Evolutionary conservation across 2,888 invertebrate species (phyloP).

Genomic region (Sipha maydis): DNA sequence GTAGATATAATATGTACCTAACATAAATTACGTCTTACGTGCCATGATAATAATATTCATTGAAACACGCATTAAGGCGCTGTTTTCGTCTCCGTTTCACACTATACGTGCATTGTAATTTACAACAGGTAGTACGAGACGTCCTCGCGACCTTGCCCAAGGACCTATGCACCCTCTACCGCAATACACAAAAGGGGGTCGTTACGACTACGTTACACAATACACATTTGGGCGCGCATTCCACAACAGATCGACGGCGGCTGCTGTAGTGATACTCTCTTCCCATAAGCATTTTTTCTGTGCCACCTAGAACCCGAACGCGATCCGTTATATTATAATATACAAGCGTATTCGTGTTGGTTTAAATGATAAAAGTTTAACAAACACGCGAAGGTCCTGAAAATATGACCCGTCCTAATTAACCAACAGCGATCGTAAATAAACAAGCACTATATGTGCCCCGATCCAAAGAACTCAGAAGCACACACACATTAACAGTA

Average conservation of each 20-base stretch:
- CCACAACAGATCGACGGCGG: conserved; percentile 12
- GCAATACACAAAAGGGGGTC: conserved; percentile 35
- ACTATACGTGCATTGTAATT: background rate
- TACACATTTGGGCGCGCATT: conserved; percentile 37
- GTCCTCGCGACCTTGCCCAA: conserved; percentile 46
- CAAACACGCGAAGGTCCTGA: background rate
- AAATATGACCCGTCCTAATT: background rate
- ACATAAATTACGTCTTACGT: no score
- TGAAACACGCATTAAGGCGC: background rate
- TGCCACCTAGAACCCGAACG: background rate
- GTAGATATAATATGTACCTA: no score
- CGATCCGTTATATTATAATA: background rate
- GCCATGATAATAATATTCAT: background rate
- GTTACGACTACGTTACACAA: conserved; percentile 26
- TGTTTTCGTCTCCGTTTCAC: conserved; percentile 30
- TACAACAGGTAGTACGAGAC: conserved; percentile 3
- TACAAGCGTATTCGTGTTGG: background rate
- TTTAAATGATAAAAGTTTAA: background rate
- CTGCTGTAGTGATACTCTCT: background rate
- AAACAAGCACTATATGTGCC: background rate
- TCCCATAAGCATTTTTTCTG: background rate
- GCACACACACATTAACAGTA: background rate
- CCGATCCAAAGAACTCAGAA: background rate
- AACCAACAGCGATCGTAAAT: background rate
- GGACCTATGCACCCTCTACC: conserved; percentile 31